Conservation (phyloP, 2,113 vertebrate species). For the Bubo bubo region DNA sequence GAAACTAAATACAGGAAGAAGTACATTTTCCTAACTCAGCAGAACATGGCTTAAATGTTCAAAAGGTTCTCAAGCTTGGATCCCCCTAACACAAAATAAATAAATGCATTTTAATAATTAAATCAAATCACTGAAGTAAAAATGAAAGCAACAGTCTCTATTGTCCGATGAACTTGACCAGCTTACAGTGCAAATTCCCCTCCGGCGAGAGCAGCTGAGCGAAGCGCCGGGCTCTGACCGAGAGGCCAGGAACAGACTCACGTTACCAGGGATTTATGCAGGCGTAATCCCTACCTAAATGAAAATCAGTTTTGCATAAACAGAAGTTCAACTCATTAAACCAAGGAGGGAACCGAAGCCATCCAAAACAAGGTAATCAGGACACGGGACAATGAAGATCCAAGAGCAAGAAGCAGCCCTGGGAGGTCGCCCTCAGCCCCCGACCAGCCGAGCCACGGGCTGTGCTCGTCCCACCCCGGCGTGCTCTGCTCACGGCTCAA, state of each 20-base stretch:
- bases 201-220: background rate
- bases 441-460: background rate
- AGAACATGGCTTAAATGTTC: accelerated
- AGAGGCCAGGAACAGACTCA: background rate
- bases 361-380: background rate
- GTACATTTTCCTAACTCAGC: background rate
- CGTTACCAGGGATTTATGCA: background rate
- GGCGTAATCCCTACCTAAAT: background rate
- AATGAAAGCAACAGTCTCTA: background rate
- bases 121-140: background rate
- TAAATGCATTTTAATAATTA: background rate
- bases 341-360: background rate
- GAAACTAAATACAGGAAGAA: background rate
- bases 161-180: background rate
- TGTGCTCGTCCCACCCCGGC: background rate
- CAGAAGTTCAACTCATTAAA: background rate
- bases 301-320: background rate
- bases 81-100: background rate
- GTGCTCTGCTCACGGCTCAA: background rate
- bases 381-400: accelerated
- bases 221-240: background rate
- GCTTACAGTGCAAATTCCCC: background rate
- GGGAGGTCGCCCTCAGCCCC: background rate
- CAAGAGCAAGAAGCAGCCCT: background rate
- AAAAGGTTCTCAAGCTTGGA: background rate